Conservation (phyloP, 2,113 vertebrate genomes). For the Corythornis vintsioides region DNA sequence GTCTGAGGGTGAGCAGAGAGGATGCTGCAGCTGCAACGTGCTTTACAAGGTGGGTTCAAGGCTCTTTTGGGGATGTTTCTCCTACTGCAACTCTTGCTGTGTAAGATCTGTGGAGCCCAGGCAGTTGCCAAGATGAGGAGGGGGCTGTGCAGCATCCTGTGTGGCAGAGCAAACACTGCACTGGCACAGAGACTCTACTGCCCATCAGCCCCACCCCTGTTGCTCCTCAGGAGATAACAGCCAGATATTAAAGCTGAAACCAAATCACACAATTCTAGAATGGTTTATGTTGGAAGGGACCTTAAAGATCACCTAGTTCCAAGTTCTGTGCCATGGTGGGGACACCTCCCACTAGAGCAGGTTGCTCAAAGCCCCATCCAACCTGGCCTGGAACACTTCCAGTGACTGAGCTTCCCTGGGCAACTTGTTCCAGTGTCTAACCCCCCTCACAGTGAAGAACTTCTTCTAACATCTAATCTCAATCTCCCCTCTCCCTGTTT, state of each 20-base stretch:
- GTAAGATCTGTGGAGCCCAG: accelerated
- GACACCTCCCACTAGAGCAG: not conserved
- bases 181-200: not conserved
- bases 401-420: not conserved
- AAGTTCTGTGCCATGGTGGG: not conserved
- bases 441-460: not conserved
- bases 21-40: not conserved
- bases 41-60: not conserved
- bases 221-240: not conserved
- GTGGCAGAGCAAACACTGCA: accelerated
- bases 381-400: not conserved
- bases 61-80: not conserved
- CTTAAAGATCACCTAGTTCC: not conserved
- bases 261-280: accelerated
- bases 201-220: not conserved
- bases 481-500: not conserved
- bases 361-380: not conserved
- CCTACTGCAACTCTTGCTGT: not conserved
- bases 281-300: not conserved
- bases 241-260: not conserved
- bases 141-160: accelerated
- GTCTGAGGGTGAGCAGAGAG: not conserved
- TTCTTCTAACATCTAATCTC: not conserved
- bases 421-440: not conserved
- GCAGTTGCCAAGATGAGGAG: accelerated